Conservation (phyloP, 2,113 vertebrate species). For the Ibidorhyncha struthersii region DNA sequence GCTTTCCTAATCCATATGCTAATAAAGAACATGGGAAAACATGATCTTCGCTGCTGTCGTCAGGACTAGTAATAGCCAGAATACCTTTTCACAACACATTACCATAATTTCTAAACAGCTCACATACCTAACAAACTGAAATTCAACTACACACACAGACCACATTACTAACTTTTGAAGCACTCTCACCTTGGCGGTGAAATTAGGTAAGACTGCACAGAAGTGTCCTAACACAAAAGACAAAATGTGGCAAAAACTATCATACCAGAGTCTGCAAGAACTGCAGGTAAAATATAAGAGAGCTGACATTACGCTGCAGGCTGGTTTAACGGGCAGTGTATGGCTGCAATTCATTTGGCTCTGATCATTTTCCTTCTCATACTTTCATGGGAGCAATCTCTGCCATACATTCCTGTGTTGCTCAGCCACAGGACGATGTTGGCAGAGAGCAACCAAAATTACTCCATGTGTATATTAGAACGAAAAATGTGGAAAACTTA, state of each 20-base stretch:
- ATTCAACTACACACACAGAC: not conserved
- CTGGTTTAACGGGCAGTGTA: not conserved
- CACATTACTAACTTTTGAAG: not conserved
- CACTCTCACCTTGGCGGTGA: not conserved
- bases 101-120: not conserved
- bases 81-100: not conserved
- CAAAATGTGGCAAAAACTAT: not conserved
- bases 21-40: not conserved
- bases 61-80: not conserved
- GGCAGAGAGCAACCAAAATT: not conserved
- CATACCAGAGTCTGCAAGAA: not conserved
- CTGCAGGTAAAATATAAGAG: not conserved
- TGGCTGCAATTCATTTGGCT: not conserved
- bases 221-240: not conserved
- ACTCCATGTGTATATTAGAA: not conserved
- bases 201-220: not conserved
- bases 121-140: not conserved
- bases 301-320: not conserved
- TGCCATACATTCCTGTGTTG: constrained; percentile 11
- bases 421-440: not conserved
- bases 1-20: not conserved
- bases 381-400: not conserved
- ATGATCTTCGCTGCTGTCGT: not conserved
- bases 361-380: not conserved
- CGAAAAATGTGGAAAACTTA: constrained; percentile 27